Evolutionary conservation across 2,888 invertebrate species (phyloP).

Genomic region (Penaeus monodon): DNA sequence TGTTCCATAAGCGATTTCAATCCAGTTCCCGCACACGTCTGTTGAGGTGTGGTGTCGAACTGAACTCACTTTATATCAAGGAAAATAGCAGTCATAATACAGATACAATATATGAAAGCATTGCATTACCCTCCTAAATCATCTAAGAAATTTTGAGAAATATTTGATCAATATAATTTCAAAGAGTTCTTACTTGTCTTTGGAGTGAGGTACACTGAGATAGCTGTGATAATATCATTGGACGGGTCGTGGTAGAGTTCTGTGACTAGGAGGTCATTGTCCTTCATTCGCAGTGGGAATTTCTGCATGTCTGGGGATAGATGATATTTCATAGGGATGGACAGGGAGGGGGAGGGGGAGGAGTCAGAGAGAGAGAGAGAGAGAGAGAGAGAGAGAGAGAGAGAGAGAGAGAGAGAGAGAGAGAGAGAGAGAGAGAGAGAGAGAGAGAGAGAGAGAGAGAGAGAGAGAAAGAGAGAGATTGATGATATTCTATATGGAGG

Average conservation of each 20-base stretch:
- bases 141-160: no score
- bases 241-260: constrained; percentile 93
- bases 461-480: no score
- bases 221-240: constrained; percentile 95
- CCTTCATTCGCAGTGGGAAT: constrained; percentile 98
- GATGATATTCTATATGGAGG: no score
- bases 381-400: no score
- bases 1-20: constrained; percentile 99
- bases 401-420: no score
- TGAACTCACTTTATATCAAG: background rate
- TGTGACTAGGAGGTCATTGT: constrained; percentile 96
- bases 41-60: constrained; percentile 55
- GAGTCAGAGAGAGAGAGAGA: no score
- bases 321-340: background rate
- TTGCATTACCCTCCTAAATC: no score
- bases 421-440: no score
- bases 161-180: background rate
- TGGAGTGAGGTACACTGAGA: constrained; percentile 98
- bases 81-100: background rate
- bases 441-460: no score
- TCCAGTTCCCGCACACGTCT: constrained; percentile 98
- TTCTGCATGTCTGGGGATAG: constrained; percentile 93
- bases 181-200: constrained; percentile 87
- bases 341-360: no score
- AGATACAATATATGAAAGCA: background rate